A percentile compares a stretch with the other conserved stretches of the same genome.
phyloP scores from a whole-genome alignment of 2,888 invertebrate species.

The Amblyteles armatorius region DNA sequence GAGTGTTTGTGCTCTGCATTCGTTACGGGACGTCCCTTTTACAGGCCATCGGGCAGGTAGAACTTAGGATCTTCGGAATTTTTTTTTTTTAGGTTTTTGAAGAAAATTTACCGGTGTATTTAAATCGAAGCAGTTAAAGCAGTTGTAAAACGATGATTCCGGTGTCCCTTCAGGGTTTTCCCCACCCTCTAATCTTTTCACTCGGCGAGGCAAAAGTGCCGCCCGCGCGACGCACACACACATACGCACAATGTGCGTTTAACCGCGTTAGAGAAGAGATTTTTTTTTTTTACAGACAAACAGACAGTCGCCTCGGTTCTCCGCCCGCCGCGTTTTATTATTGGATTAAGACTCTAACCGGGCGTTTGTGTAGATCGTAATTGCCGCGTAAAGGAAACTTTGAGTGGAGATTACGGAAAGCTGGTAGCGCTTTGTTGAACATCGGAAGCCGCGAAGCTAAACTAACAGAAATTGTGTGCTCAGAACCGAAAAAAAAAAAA shows the following conservation, averaged over 20 bases:
- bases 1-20: conserved; percentile 40
- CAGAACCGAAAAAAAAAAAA: background rate
- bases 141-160: conserved; percentile 60
- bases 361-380: conserved; percentile 60
- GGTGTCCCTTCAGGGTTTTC: conserved; percentile 30
- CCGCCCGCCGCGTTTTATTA: conserved; percentile 60
- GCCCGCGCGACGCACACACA: conserved; percentile 30
- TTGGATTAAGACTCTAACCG: conserved; percentile 73
- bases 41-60: conserved; percentile 27
- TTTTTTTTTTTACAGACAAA: conserved; percentile 67
- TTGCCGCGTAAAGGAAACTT: conserved; percentile 64
- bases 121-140: conserved; percentile 16
- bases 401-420: conserved; percentile 56
- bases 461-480: conserved; percentile 8
- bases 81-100: background rate
- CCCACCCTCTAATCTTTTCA: conserved; percentile 60
- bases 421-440: conserved; percentile 43
- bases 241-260: conserved; percentile 27
- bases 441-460: conserved; percentile 71
- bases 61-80: conserved; percentile 19
- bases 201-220: conserved; percentile 58
- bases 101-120: conserved; percentile 16
- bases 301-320: conserved; percentile 61
- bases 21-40: conserved; percentile 36
- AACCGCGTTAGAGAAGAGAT: conserved; percentile 54